phyloP scores from a whole-genome alignment of 1,140 invertebrate genomes.

The Sinonovacula constricta region DNA sequence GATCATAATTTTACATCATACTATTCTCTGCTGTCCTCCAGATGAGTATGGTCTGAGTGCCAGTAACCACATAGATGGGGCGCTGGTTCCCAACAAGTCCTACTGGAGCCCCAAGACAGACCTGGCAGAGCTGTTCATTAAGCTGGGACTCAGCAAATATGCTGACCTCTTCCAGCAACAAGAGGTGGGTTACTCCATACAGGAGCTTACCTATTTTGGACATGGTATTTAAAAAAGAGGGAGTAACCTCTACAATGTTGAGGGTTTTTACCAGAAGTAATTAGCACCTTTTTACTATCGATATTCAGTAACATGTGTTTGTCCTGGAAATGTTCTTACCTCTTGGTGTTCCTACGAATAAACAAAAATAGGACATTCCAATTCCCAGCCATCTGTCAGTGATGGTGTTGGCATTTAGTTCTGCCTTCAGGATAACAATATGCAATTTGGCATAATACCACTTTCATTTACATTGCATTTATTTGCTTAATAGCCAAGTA shows the following conservation, averaged over 20 bases:
- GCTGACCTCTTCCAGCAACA: slow-evolving; percentile 81
- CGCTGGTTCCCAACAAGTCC: slow-evolving; percentile 70
- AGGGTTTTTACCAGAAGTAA: not conserved
- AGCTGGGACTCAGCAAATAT: slow-evolving; percentile 91
- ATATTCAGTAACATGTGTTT: slow-evolving; percentile 4
- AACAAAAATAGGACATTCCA: too few relatives aligned
- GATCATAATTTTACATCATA: too few relatives aligned
- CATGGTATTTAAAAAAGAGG: not conserved
- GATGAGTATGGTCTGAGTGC: slow-evolving; percentile 62
- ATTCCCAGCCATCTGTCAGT: too few relatives aligned
- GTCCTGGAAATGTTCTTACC: too few relatives aligned
- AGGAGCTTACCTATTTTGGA: not conserved
- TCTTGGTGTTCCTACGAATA: too few relatives aligned
- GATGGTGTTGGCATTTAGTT: too few relatives aligned
- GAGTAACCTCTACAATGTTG: too few relatives aligned
- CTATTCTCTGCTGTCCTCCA: too few relatives aligned
- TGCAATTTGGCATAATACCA: too few relatives aligned
- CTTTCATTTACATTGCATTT: too few relatives aligned
- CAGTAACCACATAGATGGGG: slow-evolving; percentile 74
- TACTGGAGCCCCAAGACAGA: slow-evolving; percentile 79
- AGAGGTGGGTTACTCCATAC: slow-evolving; percentile 82
- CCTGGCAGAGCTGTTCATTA: slow-evolving; percentile 85
- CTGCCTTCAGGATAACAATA: too few relatives aligned
- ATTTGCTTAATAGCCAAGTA: too few relatives aligned
- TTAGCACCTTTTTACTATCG: not conserved